A percentile compares a stretch with the other conserved stretches of the same genome.
These are phyloP conservation scores for Latheticus oryzae DNA, from an alignment of 2,888 invertebrate genomes.

Conservation along the genomic window DNA sequence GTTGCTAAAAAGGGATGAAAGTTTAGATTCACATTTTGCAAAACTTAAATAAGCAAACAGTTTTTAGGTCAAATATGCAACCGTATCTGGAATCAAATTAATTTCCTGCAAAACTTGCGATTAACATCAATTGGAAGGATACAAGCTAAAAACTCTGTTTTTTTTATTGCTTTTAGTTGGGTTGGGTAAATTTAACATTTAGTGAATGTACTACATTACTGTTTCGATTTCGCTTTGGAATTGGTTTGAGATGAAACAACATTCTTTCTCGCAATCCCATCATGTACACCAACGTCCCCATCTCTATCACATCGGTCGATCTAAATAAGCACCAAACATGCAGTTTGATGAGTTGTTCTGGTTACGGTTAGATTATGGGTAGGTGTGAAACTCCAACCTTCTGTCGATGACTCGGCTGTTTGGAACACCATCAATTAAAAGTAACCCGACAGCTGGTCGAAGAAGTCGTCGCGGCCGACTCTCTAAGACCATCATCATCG, in stretches of 20 bases:
- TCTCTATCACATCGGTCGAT: conserved; percentile 45
- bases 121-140: too few species aligned
- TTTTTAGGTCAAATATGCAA: too few species aligned
- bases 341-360: conserved; percentile 51
- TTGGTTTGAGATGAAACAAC: conserved; percentile 15
- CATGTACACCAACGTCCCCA: conserved; percentile 13
- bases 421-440: conserved; percentile 63
- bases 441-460: conserved; percentile 61
- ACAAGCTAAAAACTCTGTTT: too few species aligned
- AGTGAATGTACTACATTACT: too few species aligned
- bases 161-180: too few species aligned
- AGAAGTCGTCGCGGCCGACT: conserved; percentile 34
- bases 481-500: conserved; percentile 28
- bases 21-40: too few species aligned
- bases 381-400: conserved; percentile 64
- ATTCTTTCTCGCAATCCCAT: conserved; percentile 28
- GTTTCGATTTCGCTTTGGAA: conserved; percentile 8
- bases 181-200: too few species aligned
- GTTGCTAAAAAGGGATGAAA: too few species aligned
- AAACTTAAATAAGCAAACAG: too few species aligned
- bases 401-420: conserved; percentile 63
- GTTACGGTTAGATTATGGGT: conserved; percentile 59
- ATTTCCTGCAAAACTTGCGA: too few species aligned
- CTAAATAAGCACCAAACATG: conserved; percentile 47
- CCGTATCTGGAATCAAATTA: too few species aligned